These are phyloP conservation scores for Otocyon megalotis DNA, from an alignment of 2,113 vertebrate genomes.

Conservation along the genomic window DNA sequence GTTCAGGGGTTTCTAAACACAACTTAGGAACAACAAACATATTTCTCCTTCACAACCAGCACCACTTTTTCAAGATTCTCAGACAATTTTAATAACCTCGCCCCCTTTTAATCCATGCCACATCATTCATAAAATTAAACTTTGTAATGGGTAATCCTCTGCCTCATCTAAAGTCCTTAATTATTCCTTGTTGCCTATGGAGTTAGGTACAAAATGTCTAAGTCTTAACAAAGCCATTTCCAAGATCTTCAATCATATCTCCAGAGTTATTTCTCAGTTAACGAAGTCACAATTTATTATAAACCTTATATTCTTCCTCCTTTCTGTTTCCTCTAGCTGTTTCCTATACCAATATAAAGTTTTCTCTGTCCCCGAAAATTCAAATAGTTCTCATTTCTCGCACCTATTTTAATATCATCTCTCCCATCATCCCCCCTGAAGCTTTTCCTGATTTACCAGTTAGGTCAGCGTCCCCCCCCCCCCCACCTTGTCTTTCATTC, in stretches of 20 bases:
- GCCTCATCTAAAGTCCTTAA: neutral
- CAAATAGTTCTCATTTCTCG: neutral
- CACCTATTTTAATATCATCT: neutral
- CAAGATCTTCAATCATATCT: neutral
- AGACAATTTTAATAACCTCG: conserved; percentile 38
- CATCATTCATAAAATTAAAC: conserved; percentile 46
- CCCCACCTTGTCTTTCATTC: neutral
- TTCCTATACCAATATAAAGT: neutral
- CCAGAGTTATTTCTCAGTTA: neutral
- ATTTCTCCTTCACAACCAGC: neutral
- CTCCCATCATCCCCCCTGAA: neutral
- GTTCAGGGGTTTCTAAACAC: conserved; percentile 3
- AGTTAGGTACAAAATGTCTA: conserved; percentile 24
- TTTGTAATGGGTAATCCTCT: neutral
- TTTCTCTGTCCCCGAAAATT: neutral
- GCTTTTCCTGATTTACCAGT: neutral
- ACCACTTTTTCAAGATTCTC: neutral
- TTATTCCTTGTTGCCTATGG: neutral
- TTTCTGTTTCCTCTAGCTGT: neutral
- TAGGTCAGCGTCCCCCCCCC: neutral
- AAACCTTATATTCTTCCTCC: neutral
- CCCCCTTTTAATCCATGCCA: neutral
- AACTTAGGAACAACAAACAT: conserved; percentile 12
- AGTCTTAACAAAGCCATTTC: neutral
- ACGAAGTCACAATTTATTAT: neutral